Base-by-base conservation (phyloP, 2,797 vertebrate genomes). In the Macropus fuliginosus region DNA sequence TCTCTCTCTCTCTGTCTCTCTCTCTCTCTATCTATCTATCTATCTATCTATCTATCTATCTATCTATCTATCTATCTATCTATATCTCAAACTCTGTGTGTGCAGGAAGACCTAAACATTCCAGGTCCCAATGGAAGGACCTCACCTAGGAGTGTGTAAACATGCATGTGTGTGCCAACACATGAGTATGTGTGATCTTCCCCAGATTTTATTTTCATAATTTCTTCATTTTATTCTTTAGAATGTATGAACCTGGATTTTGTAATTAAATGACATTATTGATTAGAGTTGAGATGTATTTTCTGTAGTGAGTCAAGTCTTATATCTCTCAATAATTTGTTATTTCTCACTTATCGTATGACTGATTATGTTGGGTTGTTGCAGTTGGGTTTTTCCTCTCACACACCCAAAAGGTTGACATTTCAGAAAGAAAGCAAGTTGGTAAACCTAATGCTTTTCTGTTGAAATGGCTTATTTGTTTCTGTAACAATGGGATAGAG, bases 211-310 rank as follows among this genome's bases (percentile, higher is more conserved):
- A 0, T 66, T 95, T 96, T 94, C 4, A n/a, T 11, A n/a, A 34
- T 94, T 93, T 95, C 31, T 52, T 94, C 95, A 66, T 9, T 0
- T 96, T 46, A 57, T 94, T 87, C 52, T 91, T 97, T 97, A 66
- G 1, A 5, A 95, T 94, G 40, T 96, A 95, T 0, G 93, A 89
- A 93, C 91, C 50, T 93, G 6, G 95, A n/a, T 96, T 98, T 97
- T 95, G 2, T 95, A 97, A 97, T 95, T 95, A 96, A 94, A 94
- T 93, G 5, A 9, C 90, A 46, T 13, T 97, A 95, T 96, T 5
- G 59, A 98, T 97, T 98, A 96, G 89, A 97, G 57, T 55, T 96
- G 95, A 96, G 11, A 29, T 97, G 96, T 55, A 92, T 95, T 98
- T 4, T 92, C 94, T 92, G 74, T 29, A 11, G 1, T 46, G 66